Conservation (phyloP, 2,888 invertebrate genomes). For the Automeris io region DNA sequence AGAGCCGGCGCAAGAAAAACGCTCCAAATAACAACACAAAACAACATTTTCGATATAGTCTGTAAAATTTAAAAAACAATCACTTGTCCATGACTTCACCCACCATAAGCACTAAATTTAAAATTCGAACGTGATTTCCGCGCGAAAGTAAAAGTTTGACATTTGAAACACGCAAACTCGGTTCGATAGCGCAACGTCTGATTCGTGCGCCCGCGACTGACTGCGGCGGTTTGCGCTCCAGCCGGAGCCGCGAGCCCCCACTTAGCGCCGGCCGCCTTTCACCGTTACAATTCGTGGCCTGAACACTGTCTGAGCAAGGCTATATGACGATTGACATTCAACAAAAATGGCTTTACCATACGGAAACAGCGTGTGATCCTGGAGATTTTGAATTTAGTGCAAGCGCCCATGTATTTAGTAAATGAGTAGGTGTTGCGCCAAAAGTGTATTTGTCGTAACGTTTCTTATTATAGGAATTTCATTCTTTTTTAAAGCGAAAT, state of each 20-base stretch:
- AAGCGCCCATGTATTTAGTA: slow-evolving; percentile 14
- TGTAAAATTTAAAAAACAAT: slow-evolving; percentile 27
- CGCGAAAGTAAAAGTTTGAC: slow-evolving; percentile 54
- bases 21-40: slow-evolving; percentile 66
- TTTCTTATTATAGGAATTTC: too few relatives aligned
- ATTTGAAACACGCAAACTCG: slow-evolving; percentile 23
- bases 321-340: slow-evolving; percentile 71
- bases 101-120: slow-evolving; percentile 28
- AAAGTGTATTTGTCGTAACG: too few relatives aligned
- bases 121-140: slow-evolving; percentile 27
- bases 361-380: slow-evolving; percentile 44
- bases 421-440: too few relatives aligned
- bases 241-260: slow-evolving; percentile 34
- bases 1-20: slow-evolving; percentile 53
- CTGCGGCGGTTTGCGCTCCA: slow-evolving; percentile 39
- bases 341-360: slow-evolving; percentile 57
- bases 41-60: slow-evolving; percentile 58
- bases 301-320: slow-evolving; percentile 70
- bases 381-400: slow-evolving; percentile 14
- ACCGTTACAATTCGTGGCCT: slow-evolving; percentile 64
- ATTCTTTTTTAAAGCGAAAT: too few relatives aligned
- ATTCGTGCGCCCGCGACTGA: slow-evolving; percentile 30
- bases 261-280: slow-evolving; percentile 44
- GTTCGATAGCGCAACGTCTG: slow-evolving; percentile 13
- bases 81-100: slow-evolving; percentile 54